Conservation (phyloP, 1,140 invertebrate genomes). For the Nasonia vitripennis region DNA sequence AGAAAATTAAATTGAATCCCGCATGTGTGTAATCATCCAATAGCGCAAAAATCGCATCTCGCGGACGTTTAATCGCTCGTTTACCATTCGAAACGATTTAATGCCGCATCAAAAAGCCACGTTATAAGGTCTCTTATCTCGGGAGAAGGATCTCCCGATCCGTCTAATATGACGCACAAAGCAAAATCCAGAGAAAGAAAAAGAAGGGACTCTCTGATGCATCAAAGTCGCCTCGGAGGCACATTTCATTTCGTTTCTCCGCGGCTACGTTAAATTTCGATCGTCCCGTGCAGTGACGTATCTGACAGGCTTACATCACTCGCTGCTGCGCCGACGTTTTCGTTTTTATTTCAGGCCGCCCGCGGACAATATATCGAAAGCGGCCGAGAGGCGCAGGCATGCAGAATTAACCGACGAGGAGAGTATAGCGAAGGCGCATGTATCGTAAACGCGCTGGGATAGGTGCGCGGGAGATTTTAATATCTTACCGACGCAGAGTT, state of each 20-base stretch:
- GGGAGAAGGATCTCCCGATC: neutral
- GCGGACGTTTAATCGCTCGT: neutral
- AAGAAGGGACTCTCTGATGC: neutral
- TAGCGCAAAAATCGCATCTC: neutral
- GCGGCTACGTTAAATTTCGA: slow-evolving; percentile 23
- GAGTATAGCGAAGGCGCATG: neutral
- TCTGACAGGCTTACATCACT: slow-evolving; percentile 20
- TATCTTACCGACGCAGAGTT: neutral
- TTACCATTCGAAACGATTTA: no score
- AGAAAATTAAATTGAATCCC: neutral
- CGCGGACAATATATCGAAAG: slow-evolving; percentile 17
- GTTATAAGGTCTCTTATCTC: neutral
- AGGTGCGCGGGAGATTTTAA: neutral
- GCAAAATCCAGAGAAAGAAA: neutral
- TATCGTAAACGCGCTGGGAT: neutral
- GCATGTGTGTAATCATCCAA: neutral
- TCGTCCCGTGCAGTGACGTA: neutral
- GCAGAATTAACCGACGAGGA: neutral
- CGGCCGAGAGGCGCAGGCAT: neutral
- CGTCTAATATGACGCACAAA: neutral
- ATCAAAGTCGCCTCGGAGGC: neutral
- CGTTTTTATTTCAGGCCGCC: neutral
- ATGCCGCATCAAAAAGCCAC: neutral
- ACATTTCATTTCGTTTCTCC: slow-evolving; percentile 15
- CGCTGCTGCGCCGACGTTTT: neutral